phyloP scores from a whole-genome alignment of 2,113 vertebrate genomes.

The Heterochromis multidens region DNA sequence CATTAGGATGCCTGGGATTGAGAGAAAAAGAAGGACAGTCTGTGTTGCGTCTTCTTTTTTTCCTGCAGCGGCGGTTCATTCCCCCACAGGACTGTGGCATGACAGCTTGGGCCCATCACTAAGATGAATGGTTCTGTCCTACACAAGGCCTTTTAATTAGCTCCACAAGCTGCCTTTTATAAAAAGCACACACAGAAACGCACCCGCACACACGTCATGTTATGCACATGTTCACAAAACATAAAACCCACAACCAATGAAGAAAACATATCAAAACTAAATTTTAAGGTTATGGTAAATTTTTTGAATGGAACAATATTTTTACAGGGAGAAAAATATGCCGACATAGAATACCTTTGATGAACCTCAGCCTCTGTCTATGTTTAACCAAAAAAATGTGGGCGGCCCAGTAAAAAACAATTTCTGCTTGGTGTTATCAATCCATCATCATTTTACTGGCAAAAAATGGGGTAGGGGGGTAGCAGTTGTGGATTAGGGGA shows the following conservation, averaged over 20 bases:
- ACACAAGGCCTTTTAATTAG: slow-evolving; percentile 77
- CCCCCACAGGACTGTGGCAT: slow-evolving; percentile 61
- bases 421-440: slow-evolving; percentile 45
- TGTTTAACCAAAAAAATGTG: slow-evolving; percentile 13
- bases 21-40: background rate
- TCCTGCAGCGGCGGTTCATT: slow-evolving; percentile 32
- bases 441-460: slow-evolving; percentile 54
- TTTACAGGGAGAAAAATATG: background rate
- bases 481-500: background rate
- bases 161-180: slow-evolving; percentile 63
- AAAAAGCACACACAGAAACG: slow-evolving; percentile 26
- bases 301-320: background rate
- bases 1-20: background rate
- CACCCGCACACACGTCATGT: background rate
- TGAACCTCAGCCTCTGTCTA: background rate
- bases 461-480: background rate
- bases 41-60: slow-evolving; percentile 6
- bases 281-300: background rate
- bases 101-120: slow-evolving; percentile 69
- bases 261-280: background rate
- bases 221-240: slow-evolving; percentile 25
- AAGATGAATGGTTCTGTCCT: slow-evolving; percentile 73
- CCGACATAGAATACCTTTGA: background rate
- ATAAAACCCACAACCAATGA: slow-evolving; percentile 6
- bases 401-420: slow-evolving; percentile 40